Percentiles rank a stretch among this genome's conserved stretches.
Conservation (phyloP, 1,140 invertebrate species). For the Philopotamus ludificatus region DNA sequence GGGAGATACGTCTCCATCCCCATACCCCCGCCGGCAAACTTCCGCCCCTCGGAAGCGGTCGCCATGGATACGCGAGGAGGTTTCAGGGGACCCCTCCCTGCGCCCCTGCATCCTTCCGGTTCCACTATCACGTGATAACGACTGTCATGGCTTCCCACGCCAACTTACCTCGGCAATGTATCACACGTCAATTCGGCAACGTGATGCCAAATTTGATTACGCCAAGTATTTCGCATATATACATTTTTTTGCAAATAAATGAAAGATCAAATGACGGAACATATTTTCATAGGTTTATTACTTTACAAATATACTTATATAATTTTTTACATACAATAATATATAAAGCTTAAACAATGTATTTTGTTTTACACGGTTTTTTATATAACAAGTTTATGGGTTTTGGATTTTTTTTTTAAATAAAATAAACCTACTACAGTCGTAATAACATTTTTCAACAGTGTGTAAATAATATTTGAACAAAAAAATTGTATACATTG, state of each 20-base stretch:
- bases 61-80: conserved; percentile 33
- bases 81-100: neutral
- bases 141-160: conserved; percentile 36
- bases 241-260: neutral
- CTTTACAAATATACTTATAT: conserved; percentile 39
- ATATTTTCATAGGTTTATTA: conserved; percentile 39
- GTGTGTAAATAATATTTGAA: too few species aligned
- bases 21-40: neutral
- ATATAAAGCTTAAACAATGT: conserved; percentile 5
- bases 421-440: neutral
- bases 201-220: too few species aligned
- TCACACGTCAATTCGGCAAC: conserved; percentile 1
- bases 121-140: conserved; percentile 38
- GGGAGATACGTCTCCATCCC: neutral
- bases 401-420: neutral
- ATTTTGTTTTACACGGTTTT: neutral
- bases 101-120: neutral
- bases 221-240: neutral
- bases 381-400: neutral
- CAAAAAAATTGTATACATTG: too few species aligned
- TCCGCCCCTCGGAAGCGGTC: conserved; percentile 34
- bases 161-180: neutral
- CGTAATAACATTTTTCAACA: too few species aligned
- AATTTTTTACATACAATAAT: conserved; percentile 23
- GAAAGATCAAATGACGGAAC: conserved; percentile 28